Evolutionary conservation across 2,888 invertebrate species (phyloP).

Genomic region (Marasmarcha lunaedactyla): DNA sequence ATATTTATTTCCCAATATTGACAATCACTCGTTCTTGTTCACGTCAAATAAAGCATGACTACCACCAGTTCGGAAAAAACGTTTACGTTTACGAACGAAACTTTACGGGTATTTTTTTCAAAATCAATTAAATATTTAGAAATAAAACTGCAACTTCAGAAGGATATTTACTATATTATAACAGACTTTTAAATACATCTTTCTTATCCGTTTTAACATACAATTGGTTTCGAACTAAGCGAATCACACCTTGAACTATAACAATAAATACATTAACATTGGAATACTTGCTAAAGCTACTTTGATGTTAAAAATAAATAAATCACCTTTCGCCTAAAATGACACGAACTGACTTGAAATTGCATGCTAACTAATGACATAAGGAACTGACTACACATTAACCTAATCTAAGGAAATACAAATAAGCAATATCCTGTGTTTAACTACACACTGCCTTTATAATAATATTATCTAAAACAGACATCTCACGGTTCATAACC

Average conservation of each 20-base stretch:
- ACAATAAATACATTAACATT: constrained; percentile 59
- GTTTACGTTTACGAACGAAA: too few species aligned
- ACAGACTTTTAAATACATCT: constrained; percentile 66
- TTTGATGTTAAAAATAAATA: constrained; percentile 34
- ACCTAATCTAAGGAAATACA: background rate
- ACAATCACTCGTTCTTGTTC: too few species aligned
- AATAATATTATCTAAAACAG: too few species aligned
- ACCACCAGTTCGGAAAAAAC: background rate
- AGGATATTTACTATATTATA: constrained; percentile 27
- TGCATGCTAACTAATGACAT: background rate
- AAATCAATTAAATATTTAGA: too few species aligned
- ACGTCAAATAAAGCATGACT: too few species aligned
- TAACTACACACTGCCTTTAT: background rate
- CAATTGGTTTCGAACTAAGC: constrained; percentile 43
- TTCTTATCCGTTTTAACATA: constrained; percentile 39
- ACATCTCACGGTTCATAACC: too few species aligned
- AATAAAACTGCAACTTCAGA: background rate
- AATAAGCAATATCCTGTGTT: background rate
- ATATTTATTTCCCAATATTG: too few species aligned
- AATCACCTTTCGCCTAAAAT: constrained; percentile 34
- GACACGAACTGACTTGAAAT: constrained; percentile 51
- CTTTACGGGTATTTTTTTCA: too few species aligned
- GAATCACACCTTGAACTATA: constrained; percentile 42
- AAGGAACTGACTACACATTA: background rate
- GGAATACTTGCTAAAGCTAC: constrained; percentile 46